phyloP scores from a whole-genome alignment of 2,113 vertebrate species.

The Tetrax tetrax region DNA sequence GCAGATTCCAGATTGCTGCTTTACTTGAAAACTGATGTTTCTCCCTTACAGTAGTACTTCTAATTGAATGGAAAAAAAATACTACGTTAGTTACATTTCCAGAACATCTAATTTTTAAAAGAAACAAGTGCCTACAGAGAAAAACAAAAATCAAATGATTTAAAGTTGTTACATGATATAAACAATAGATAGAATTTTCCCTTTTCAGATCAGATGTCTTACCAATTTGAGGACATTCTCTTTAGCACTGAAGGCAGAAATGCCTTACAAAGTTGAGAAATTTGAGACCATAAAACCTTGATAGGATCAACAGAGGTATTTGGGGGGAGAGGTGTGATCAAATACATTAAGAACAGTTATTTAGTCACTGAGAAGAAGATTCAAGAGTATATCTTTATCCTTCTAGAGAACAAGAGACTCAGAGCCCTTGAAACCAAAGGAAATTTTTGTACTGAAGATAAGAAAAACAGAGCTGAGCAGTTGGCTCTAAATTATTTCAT shows the following conservation, averaged over 20 bases:
- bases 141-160: not conserved
- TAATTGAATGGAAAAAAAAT: not conserved
- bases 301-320: not conserved
- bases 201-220: not conserved
- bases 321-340: not conserved
- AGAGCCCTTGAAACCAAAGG: not conserved
- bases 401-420: not conserved
- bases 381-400: not conserved
- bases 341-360: not conserved
- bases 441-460: not conserved
- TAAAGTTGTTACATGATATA: not conserved
- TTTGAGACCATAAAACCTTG: not conserved
- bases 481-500: not conserved
- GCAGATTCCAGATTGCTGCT: constrained; percentile 9
- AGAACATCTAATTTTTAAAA: constrained; percentile 18
- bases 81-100: constrained; percentile 43
- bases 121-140: not conserved
- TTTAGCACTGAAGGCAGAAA: not conserved
- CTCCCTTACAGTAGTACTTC: not conserved
- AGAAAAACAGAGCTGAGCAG: not conserved
- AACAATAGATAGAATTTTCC: not conserved
- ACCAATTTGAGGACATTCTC: not conserved
- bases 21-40: constrained; percentile 26
- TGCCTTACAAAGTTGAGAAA: not conserved
- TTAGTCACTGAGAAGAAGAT: not conserved